phyloP scores from a whole-genome alignment of 2,113 vertebrate species.

The Ageneiosus marmoratus region DNA sequence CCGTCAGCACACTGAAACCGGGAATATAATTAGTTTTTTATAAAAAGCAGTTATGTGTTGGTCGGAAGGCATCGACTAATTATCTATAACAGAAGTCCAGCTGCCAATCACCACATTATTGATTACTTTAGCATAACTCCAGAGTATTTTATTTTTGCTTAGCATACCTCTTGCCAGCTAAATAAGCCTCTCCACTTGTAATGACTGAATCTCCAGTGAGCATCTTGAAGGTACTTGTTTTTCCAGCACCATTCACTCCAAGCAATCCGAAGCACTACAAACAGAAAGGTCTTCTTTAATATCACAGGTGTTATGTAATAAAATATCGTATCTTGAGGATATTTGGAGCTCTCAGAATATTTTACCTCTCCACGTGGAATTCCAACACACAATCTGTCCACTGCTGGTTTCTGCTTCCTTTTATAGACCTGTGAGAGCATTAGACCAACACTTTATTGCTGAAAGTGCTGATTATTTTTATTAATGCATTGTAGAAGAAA shows the following conservation, averaged over 20 bases:
- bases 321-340: not conserved
- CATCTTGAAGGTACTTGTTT: slow-evolving; percentile 98
- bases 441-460: not conserved
- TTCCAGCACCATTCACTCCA: slow-evolving; percentile 96
- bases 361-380: slow-evolving; percentile 95
- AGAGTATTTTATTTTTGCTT: not conserved
- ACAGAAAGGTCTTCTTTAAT: slow-evolving; percentile 14
- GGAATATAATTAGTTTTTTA: too few relatives aligned
- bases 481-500: not conserved
- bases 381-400: slow-evolving; percentile 94
- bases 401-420: slow-evolving; percentile 93
- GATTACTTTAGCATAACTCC: not conserved
- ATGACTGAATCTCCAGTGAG: slow-evolving; percentile 91
- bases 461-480: not conserved
- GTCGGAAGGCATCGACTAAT: not conserved
- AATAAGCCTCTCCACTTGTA: slow-evolving; percentile 89
- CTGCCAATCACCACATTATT: not conserved
- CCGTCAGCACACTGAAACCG: slow-evolving; percentile 80
- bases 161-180: slow-evolving; percentile 90
- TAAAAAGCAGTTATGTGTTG: not conserved
- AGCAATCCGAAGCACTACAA: slow-evolving; percentile 93
- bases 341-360: not conserved
- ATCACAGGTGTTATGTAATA: not conserved
- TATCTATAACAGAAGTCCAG: not conserved
- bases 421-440: slow-evolving; percentile 82